Evolutionary conservation across 1,140 invertebrate genomes (phyloP), one percentile per base, ranked within the genome.

Genomic region (Thereuonema tuberculata): DNA sequence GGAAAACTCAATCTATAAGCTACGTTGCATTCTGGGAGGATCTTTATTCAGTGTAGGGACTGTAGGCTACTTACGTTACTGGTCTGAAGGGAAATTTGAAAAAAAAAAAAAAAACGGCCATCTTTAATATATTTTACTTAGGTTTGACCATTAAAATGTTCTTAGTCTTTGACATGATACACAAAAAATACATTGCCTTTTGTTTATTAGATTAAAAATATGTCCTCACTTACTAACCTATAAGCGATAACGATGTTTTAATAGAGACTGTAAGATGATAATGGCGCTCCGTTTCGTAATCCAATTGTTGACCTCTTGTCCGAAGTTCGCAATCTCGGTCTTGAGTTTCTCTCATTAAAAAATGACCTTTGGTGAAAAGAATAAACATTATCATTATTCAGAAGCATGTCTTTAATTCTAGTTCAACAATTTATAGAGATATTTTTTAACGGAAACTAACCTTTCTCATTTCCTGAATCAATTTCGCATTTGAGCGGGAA

Each of bases 251-350:
- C 17, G 21, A 24, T 5, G 48, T 50, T 24, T 21, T 5, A 5
- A 50, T 14, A 20, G 23, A 9, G n/a, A 58, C 23, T 5, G n/a
- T 46, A 5, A 58, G 23, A 12, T 9, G 55, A 23, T 58, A 58
- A 21, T 9, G n/a, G 5, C 21, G 14, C 17, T 46, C 2, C 5
- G 56, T 52, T 27, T 59, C 57, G 29, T 5, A 59, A 59, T 59
- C 57, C 25, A 59, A 15, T 59, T 59, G 49, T 50, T 59, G 57
- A 2, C 57, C 57, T n/a, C 27, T 5, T 2, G 57, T 59, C 5
- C 24, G 46, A 9, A 59, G 29, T 24, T 59, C 57, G 29, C 57
- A 59, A 27, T 59, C 57, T 49, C 43, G 2, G 24, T 53, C 28
- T 24, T 20, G n/a, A 31, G 9, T 53, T 3, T 20, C 29, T 26